Percentiles rank a stretch among this genome's conserved stretches.
Evolutionary conservation across 1,140 invertebrate genomes (phyloP).

Genomic region (Trichogramma pretiosum): DNA sequence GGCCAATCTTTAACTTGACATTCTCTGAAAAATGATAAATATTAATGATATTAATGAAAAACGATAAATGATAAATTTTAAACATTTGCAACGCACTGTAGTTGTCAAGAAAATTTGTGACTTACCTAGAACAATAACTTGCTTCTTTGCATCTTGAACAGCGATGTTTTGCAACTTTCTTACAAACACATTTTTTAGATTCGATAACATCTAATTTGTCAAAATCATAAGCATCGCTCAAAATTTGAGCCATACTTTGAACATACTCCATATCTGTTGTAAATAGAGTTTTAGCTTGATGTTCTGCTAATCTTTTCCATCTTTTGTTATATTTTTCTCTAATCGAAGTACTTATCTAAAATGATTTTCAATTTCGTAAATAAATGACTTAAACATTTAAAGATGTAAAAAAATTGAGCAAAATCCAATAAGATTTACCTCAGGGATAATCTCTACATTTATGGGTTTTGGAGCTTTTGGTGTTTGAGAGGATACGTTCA

Average conservation of each 20-base stretch:
- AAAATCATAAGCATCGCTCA: slow-evolving; percentile 42
- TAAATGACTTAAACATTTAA: not conserved
- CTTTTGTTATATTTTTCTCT: slow-evolving; percentile 42
- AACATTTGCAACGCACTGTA: no score
- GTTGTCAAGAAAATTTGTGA: no score
- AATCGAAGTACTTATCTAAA: slow-evolving; percentile 44
- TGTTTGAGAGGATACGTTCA: slow-evolving; percentile 35
- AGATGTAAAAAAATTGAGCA: not conserved
- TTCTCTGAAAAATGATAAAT: slow-evolving; percentile 29
- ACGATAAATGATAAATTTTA: no score
- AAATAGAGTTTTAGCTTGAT: slow-evolving; percentile 47
- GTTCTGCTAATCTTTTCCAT: slow-evolving; percentile 51
- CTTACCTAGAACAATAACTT: slow-evolving; percentile 48
- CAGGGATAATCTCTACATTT: slow-evolving; percentile 52
- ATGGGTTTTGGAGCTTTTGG: slow-evolving; percentile 32
- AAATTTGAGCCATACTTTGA: slow-evolving; percentile 43
- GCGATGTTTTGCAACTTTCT: slow-evolving; percentile 36
- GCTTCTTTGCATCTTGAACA: slow-evolving; percentile 45
- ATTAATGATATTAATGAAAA: not conserved
- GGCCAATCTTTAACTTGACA: slow-evolving; percentile 45
- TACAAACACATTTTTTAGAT: slow-evolving; percentile 40
- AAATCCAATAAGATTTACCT: slow-evolving; percentile 28
- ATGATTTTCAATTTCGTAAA: no score
- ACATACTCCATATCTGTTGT: slow-evolving; percentile 44
- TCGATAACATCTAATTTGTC: slow-evolving; percentile 39